phyloP scores from a whole-genome alignment of 2,113 vertebrate species.

The Engystomops pustulosus region DNA sequence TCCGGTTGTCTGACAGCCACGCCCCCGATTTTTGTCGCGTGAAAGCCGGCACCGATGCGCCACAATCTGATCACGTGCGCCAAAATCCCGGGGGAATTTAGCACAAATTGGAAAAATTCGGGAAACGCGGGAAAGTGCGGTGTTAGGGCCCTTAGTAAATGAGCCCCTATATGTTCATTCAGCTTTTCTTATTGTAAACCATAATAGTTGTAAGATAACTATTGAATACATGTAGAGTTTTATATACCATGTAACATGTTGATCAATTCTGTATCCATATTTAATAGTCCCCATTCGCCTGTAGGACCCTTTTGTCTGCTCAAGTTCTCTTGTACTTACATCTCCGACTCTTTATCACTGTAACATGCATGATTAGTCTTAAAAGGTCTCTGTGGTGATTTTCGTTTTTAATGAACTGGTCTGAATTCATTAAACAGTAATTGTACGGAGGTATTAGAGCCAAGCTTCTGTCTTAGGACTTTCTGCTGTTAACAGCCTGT shows the following conservation, averaged over 20 bases:
- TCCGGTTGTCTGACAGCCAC: too few relatives aligned
- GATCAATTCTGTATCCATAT: conserved; percentile 54
- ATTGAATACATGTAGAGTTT: too few relatives aligned
- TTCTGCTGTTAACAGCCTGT: conserved; percentile 39
- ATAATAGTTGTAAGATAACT: too few relatives aligned
- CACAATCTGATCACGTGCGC: too few relatives aligned
- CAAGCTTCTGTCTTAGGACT: conserved; percentile 62
- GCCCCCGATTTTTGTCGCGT: too few relatives aligned
- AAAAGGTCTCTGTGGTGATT: conserved; percentile 69
- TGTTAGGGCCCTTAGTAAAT: too few relatives aligned
- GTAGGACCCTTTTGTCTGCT: conserved; percentile 61
- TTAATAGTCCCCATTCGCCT: conserved; percentile 61
- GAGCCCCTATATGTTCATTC: not conserved
- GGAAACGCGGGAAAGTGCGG: too few relatives aligned
- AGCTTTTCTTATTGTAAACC: not conserved
- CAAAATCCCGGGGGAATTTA: too few relatives aligned
- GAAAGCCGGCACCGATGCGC: too few relatives aligned
- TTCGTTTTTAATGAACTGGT: conserved; percentile 68
- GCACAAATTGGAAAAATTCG: too few relatives aligned
- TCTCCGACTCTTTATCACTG: not conserved
- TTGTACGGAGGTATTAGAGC: conserved; percentile 63
- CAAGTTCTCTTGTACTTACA: conserved; percentile 62
- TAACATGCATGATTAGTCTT: conserved; percentile 64
- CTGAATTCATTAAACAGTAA: conserved; percentile 68
- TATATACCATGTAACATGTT: too few relatives aligned